Percentiles rank a stretch among this genome's conserved stretches.
phyloP scores from a whole-genome alignment of 64 coral and sea anemone species.

The Montipora sp. region DNA sequence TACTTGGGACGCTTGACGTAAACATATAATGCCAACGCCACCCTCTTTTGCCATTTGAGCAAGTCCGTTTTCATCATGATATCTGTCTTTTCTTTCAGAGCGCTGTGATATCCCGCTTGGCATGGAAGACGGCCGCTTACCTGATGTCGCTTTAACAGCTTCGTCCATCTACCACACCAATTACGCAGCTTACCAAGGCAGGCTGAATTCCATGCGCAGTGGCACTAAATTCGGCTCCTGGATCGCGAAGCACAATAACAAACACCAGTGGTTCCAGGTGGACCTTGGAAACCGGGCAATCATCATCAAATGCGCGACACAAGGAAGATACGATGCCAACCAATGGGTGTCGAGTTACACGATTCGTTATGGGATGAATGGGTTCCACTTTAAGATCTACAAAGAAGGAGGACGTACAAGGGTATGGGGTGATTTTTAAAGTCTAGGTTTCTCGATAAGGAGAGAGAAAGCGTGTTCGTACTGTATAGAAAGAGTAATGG shows the following conservation, averaged over 20 bases:
- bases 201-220: slow-evolving; percentile 65
- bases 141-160: slow-evolving; percentile 64
- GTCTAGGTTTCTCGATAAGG: neutral
- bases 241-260: slow-evolving; percentile 76
- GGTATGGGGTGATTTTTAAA: neutral
- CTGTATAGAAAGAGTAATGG: no score
- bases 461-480: neutral
- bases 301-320: slow-evolving; percentile 49
- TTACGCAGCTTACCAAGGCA: slow-evolving; percentile 65
- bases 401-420: slow-evolving; percentile 50
- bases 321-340: slow-evolving; percentile 70
- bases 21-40: no score
- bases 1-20: no score
- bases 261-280: slow-evolving; percentile 58
- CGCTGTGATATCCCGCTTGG: slow-evolving; percentile 70
- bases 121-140: slow-evolving; percentile 72
- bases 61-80: no score
- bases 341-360: slow-evolving; percentile 66
- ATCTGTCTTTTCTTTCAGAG: neutral
- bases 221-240: slow-evolving; percentile 58
- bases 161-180: slow-evolving; percentile 35
- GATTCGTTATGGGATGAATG: slow-evolving; percentile 33
- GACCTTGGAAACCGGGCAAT: slow-evolving; percentile 62
- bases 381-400: slow-evolving; percentile 43
- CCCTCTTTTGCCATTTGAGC: no score